phyloP scores from a whole-genome alignment of 2,113 vertebrate species.

The Entomyzon cyanotis region DNA sequence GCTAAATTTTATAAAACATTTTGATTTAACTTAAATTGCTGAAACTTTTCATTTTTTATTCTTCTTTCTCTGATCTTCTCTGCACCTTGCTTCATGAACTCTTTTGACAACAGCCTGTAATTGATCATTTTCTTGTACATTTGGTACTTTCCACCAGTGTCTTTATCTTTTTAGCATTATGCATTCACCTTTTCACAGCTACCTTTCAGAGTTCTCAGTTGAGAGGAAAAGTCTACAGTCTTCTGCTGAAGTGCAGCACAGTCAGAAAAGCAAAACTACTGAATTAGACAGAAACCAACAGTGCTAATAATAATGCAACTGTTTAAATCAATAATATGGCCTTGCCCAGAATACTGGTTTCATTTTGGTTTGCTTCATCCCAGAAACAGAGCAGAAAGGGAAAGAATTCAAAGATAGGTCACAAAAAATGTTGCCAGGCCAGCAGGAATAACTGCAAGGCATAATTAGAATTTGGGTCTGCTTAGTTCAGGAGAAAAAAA shows the following conservation, averaged over 20 bases:
- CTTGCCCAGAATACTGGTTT: background rate
- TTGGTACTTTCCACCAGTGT: background rate
- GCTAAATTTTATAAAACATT: conserved; percentile 60
- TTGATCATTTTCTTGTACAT: background rate
- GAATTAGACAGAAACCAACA: background rate
- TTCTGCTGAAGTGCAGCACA: background rate
- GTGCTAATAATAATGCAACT: background rate
- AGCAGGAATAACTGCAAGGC: background rate
- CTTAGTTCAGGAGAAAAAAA: background rate
- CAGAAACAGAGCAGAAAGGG: background rate
- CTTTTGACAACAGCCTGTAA: background rate
- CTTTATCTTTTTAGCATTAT: background rate
- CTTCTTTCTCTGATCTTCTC: background rate
- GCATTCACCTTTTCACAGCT: background rate
- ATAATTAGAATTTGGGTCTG: background rate
- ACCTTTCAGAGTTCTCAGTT: background rate
- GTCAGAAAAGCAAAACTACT: background rate
- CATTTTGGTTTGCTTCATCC: background rate
- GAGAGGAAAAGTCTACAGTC: background rate
- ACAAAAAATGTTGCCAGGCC: background rate
- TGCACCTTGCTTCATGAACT: background rate
- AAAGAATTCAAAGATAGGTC: background rate
- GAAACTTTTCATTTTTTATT: background rate
- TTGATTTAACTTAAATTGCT: conserved; percentile 57
- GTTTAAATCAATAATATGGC: background rate